Percentiles rank a stretch among this genome's conserved stretches.
Conservation (phyloP, 2,113 vertebrate species). For the Chlamydotis undulata region DNA sequence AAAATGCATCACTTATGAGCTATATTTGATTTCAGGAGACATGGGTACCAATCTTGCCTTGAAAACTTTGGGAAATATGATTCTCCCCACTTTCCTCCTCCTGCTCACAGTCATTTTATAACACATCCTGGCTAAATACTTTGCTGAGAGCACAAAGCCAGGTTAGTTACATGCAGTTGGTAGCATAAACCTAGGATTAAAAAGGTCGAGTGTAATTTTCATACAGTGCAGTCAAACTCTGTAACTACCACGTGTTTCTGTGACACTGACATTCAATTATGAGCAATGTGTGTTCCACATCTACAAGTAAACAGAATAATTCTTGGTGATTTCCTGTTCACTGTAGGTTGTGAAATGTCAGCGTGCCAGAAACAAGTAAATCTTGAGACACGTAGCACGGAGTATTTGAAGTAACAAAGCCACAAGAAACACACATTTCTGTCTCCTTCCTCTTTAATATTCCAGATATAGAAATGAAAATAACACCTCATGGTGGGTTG, state of each 20-base stretch:
- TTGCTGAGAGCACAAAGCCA: not conserved
- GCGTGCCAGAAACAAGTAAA: not conserved
- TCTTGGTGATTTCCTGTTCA: conserved; percentile 31
- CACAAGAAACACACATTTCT: not conserved
- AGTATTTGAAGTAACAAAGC: conserved; percentile 13
- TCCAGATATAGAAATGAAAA: not conserved
- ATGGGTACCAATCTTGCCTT: not conserved
- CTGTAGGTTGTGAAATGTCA: not conserved
- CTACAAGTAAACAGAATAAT: not conserved
- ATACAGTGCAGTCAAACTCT: not conserved
- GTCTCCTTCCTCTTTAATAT: conserved; percentile 2
- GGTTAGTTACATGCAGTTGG: not conserved
- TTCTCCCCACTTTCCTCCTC: not conserved
- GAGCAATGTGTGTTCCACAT: not conserved
- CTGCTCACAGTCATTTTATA: not conserved
- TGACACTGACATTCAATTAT: not conserved
- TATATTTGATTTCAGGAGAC: not conserved
- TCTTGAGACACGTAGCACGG: not conserved
- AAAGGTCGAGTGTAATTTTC: not conserved
- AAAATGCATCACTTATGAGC: not conserved
- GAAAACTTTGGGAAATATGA: not conserved
- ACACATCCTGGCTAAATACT: not conserved
- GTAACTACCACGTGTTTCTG: not conserved
- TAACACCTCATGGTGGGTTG: not conserved
- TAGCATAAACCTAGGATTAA: not conserved